phyloP scores from a whole-genome alignment of 2,888 invertebrate genomes.

The Hirudinaria manillensis region DNA sequence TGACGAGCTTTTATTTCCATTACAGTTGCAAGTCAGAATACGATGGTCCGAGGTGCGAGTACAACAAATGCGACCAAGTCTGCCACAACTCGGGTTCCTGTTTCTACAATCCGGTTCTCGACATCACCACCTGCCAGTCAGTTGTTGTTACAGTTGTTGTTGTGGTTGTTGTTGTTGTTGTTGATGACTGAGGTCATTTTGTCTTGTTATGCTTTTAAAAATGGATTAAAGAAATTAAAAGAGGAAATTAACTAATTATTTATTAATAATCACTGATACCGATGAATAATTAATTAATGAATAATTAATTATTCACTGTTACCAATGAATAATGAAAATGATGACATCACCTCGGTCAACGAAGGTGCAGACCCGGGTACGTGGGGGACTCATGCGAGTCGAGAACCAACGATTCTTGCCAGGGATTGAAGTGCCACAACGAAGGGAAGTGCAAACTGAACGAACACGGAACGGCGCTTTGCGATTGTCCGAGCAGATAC shows the following conservation, averaged over 20 bases:
- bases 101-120: conserved; percentile 10
- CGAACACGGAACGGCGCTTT: background rate
- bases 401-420: conserved; percentile 17
- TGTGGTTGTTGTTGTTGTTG: conserved; percentile 1
- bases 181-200: background rate
- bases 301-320: too few species aligned
- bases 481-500: conserved; percentile 32
- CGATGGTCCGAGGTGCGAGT: conserved; percentile 32
- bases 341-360: background rate
- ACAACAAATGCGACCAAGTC: conserved; percentile 30
- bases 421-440: conserved; percentile 26
- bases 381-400: conserved; percentile 25
- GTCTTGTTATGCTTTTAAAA: background rate
- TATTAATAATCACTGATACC: too few species aligned
- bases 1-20: too few species aligned
- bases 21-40: conserved; percentile 34
- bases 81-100: conserved; percentile 34
- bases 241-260: too few species aligned
- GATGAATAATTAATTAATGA: too few species aligned
- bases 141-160: conserved; percentile 23
- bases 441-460: conserved; percentile 23
- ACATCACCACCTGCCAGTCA: conserved; percentile 27
- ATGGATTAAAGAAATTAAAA: too few species aligned
- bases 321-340: too few species aligned
- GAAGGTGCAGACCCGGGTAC: conserved; percentile 25